Base-by-base conservation (phyloP, 2,113 vertebrate species). In the Brachyhypopomus gauderio region DNA sequence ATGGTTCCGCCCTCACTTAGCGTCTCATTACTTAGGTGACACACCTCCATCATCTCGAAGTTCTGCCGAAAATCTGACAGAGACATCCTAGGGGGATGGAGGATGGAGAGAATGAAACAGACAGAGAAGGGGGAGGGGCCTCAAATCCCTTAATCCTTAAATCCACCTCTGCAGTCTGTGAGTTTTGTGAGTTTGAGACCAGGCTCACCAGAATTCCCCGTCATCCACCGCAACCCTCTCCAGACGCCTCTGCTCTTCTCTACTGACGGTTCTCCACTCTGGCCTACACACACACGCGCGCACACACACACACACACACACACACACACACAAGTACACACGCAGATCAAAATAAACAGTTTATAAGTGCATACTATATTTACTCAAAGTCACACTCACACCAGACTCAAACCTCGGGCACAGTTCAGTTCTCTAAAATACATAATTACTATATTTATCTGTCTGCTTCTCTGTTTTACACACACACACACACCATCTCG, bases 1-100 rank as follows among this genome's bases (percentile, higher is more conserved):
- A 34, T 38, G 77, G 63, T 52, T 2, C 67, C 82, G 0, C 73
- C 23, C 17, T 72, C 12, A 4, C 75, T 34, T 48, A 92, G 75
- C 8, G 73, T 41, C 0, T 89, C 74, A 20, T 84, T 84, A 0
- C 88, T 88, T 87, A 94, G 87, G 87, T 94, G 93, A 72, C 93
- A 94, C 64, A 94, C 88, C 87, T 95, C 94, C 83, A 94, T 86
- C 0, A 72, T 0, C 1, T 91, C 91, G n/a, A 94, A 94, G 85
- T 93, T 87, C 62, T 89, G 87, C 1, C 87, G 79, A 87, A 95
- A 94, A 81, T 95, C 93, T 4, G 89, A 86, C 76, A 92, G 69
- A 0, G 88, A 88, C 92, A 94, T 94, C 94, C 94, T 94, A 85
- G 12, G 45, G 12, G 45, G 45, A 2, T 12, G 12, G 45, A 52